Evolutionary conservation across 2,113 vertebrate species (phyloP), one percentile per base, ranked within the genome.

Genomic region (Vombatus ursinus): DNA sequence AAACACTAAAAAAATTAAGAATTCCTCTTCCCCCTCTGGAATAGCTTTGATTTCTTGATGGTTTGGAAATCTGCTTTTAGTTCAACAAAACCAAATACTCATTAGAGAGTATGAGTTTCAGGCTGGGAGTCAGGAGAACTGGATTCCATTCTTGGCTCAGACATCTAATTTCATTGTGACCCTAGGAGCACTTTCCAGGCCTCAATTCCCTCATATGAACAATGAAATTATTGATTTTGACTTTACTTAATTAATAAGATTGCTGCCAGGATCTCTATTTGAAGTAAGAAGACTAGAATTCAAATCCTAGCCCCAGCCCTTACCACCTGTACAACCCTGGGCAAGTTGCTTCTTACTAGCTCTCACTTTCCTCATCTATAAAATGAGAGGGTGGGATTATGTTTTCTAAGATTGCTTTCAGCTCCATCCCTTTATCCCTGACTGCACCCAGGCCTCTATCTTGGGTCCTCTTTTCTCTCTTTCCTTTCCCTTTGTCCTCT

Each of bases 1-100:
- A 97, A 96, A 96, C 94, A 95, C 94, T 98, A 95, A 98, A 98
- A 98, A 98, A 94, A 98, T 98, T 98, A 97, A 98, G 97, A 97
- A 98, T 95, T 96, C 14, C 92, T 95, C 92, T 50, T n/a, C 49
- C 95, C 95, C 92, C 94, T 93, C 10, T 94, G 68, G 94, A 97
- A 96, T 93, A 96, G 94, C 95, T 92, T 50, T 96, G 94, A 89
- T 95, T 98, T 96, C 95, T 50, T 94, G 94, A 97, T 61, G 54
- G 23, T 84, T 44, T 52, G 24, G 90, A 95, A 89, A 92, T 54
- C 84, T 52, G 44, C 77, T 96, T 93, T 53, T 48, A 11, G 16
- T 50, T 91, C 54, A 94, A 91, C 16, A 25, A 44, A n/a, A n/a
- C 16, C 68, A 77, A 77, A 77, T 44, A 77, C 44, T 44, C 37